These are phyloP conservation scores for Entomobrya multifasciata DNA, from an alignment of 2,888 invertebrate species.

Conservation along the genomic window DNA sequence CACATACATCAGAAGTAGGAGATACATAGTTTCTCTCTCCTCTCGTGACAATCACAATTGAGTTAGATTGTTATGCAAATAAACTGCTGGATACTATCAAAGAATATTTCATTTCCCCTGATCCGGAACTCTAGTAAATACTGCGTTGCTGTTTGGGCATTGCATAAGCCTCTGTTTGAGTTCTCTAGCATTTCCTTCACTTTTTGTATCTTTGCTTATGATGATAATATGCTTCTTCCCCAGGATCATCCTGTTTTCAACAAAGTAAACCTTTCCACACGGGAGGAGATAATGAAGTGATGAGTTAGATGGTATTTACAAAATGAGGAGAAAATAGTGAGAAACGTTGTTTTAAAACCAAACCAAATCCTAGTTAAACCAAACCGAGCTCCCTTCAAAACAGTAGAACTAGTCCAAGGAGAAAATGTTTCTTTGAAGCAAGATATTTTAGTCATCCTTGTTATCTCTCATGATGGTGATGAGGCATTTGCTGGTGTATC, in stretches of 20 bases:
- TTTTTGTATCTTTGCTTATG: conserved; percentile 14
- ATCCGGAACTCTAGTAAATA: too few relatives aligned
- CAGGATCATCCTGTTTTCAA: background rate
- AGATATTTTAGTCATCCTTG: conserved; percentile 32
- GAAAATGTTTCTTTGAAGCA: conserved; percentile 26
- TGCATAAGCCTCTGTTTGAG: background rate
- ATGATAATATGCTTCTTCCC: background rate
- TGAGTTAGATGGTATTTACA: conserved; percentile 44
- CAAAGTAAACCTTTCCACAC: conserved; percentile 36
- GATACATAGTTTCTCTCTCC: conserved; percentile 7
- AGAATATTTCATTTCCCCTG: conserved; percentile 61
- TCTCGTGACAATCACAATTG: conserved; percentile 77
- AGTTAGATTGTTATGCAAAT: conserved; percentile 78
- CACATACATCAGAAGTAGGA: too few relatives aligned
- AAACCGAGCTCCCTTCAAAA: too few relatives aligned
- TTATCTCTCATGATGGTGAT: too few relatives aligned
- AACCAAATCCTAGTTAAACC: too few relatives aligned
- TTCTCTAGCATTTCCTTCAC: conserved; percentile 44
- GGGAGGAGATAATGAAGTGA: conserved; percentile 49
- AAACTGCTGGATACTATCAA: conserved; percentile 68
- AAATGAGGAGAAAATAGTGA: conserved; percentile 36
- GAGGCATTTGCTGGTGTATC: background rate
- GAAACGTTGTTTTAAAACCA: conserved; percentile 14
- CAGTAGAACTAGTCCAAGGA: background rate
- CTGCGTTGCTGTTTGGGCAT: too few relatives aligned